Evolutionary conservation across 2,113 vertebrate genomes (phyloP), one percentile per base, ranked within the genome.

Genomic region (Turdus rufiventris): DNA sequence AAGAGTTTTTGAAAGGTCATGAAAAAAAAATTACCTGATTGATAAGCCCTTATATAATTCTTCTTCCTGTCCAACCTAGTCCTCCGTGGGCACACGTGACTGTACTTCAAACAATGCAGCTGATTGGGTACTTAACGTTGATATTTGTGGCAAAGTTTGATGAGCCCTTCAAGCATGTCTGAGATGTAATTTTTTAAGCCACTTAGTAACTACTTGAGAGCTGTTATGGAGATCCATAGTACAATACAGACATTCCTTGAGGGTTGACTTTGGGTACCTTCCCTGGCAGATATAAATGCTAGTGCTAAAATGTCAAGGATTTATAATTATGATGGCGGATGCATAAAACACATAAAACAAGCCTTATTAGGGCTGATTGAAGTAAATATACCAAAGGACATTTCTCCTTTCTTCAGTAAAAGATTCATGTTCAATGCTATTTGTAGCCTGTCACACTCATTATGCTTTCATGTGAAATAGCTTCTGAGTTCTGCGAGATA

Each of bases 301-400:
- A 88, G 62, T 82, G 81, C 89, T 93, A 95, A 97, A 97, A 98
- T 97, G 96, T 97, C 97, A 98, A 97, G 95, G 96, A 97, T 97
- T 97, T 97, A 89, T 97, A 97, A 98, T 98, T 98, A 97, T 81
- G 96, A 97, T 93, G 66, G 89, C 67, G 73, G 91, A 86, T 93
- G 42, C 91, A 95, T 96, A 96, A 97, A 96, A 93, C 79, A 96
- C 91, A 96, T 94, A 94, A 86, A 85, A 48, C 95, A 95, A 91
- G 94, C 87, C 89, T 95, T 93, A 92, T 96, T 75, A 50, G 88
- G 95, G 91, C 73, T 95, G 97, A 89, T 92, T 96, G 88, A 96
- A 94, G 96, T 96, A 90, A 95, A 96, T 88, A 94, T 77, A 96
- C 76, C 67, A 88, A 88, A 93, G 87, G 94, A 94, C 94, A 84